These are phyloP conservation scores for Lepus americanus DNA, from an alignment of 2,113 vertebrate genomes.

Conservation along the genomic window DNA sequence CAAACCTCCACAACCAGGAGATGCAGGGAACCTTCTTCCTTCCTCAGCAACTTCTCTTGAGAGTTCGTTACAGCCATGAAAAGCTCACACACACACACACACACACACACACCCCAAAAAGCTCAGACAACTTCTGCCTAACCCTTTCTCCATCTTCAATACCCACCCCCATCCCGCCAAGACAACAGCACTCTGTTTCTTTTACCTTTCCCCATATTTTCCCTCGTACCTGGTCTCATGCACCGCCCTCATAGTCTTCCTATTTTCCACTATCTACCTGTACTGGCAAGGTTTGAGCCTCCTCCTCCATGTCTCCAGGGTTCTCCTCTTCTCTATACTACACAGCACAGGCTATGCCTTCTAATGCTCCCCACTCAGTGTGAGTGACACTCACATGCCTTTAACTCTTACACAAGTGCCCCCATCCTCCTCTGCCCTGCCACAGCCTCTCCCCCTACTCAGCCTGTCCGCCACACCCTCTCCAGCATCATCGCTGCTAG, in stretches of 20 bases:
- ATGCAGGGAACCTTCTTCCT: too few species aligned
- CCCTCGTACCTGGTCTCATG: not conserved
- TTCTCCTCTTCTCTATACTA: not conserved
- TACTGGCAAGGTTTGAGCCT: not conserved
- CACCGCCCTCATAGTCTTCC: not conserved
- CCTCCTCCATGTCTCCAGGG: not conserved
- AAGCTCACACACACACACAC: too few species aligned
- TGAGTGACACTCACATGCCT: not conserved
- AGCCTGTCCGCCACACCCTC: too few species aligned
- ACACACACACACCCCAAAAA: too few species aligned
- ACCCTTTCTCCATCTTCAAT: fast-evolving
- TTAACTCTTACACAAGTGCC: not conserved
- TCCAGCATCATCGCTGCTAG: not conserved
- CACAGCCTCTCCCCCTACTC: not conserved
- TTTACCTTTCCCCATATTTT: not conserved
- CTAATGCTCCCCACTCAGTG: not conserved
- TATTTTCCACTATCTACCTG: not conserved
- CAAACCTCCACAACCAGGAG: too few species aligned
- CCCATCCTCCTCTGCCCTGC: not conserved
- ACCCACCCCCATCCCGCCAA: not conserved
- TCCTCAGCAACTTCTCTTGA: too few species aligned
- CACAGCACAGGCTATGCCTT: not conserved
- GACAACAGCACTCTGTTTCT: not conserved
- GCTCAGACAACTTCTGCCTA: not conserved
- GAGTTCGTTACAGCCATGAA: too few species aligned